Base-by-base conservation (phyloP, 1,140 invertebrate species). In the Lordiphosa collinella region DNA sequence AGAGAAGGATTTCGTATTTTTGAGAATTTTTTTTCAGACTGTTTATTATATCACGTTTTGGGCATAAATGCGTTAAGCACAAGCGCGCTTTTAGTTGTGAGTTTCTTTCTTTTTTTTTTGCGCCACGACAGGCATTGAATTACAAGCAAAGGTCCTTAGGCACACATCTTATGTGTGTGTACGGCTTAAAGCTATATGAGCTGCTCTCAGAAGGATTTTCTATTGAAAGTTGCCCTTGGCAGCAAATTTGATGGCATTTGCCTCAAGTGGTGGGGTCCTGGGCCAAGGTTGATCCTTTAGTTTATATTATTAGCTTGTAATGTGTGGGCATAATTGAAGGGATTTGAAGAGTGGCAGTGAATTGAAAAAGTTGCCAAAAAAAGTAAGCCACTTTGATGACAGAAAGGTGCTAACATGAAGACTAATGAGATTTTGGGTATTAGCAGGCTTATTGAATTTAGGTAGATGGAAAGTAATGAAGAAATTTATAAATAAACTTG, bases 31-130 rank as follows among this genome's bases (percentile, higher is more conserved):
- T 70, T 57, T 51, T 46, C 56, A 9, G 31, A n/a, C 32, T 50
- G 41, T 84, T 84, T 84, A 84, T 84, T 84, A 84, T 84, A 84
- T 84, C 78, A 84, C 78, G 78, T 84, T 84, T 68, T 67, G 68
- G 69, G 66, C 78, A 84, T 84, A 84, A 84, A 84, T 69, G 78
- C 79, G 78, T 84, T 84, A 84, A 84, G 78, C 70, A 71, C 72
- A 82, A 79, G 58, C 63, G 78, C 72, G 67, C 78, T 82, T 82
- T 82, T 72, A 82, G 67, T 71, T 80, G 63, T 44, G 62, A 44
- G 31, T 46, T 64, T 59, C n/a, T 51, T 32, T 49, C 65, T 58
- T 50, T 63, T 53, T 58, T 60, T 55, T 48, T 37, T 32, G 13
- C 14, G 29, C 11, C 22, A 40, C 48, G 55, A 71, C 53, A 70